A percentile compares a stretch with the other conserved stretches of the same genome.
Conservation (phyloP, 2,888 invertebrate genomes). For the Erebia palarica region DNA sequence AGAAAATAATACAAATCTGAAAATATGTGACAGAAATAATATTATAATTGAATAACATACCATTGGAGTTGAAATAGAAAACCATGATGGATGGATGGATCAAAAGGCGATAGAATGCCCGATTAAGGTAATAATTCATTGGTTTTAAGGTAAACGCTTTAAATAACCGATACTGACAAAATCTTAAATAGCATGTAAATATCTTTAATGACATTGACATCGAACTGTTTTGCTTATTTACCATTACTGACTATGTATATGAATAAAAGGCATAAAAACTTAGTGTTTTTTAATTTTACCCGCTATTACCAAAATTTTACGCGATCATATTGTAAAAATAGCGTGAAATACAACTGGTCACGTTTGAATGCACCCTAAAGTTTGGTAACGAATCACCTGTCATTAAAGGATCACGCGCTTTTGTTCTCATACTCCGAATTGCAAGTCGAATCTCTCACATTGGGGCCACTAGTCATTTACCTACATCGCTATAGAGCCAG, state of each 20-base stretch:
- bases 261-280: not conserved
- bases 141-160: no score
- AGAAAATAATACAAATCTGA: no score
- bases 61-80: no score
- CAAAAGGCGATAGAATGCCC: no score
- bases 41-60: no score
- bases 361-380: slow-evolving; percentile 60
- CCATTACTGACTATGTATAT: not conserved
- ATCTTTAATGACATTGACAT: no score
- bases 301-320: slow-evolving; percentile 74
- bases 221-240: no score
- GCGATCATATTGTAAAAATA: slow-evolving; percentile 70
- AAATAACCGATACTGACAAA: no score
- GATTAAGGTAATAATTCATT: no score
- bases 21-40: no score
- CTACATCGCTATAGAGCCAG: slow-evolving; percentile 52
- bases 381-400: slow-evolving; percentile 75
- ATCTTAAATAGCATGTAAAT: no score
- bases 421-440: slow-evolving; percentile 78
- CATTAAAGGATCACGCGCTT: slow-evolving; percentile 77
- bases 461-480: slow-evolving; percentile 24
- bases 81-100: no score
- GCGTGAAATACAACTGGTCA: slow-evolving; percentile 75
- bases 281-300: slow-evolving; percentile 63
- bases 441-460: slow-evolving; percentile 76